These are phyloP conservation scores for Tetragonisca angustula DNA, from an alignment of 2,888 invertebrate species.

Conservation along the genomic window DNA sequence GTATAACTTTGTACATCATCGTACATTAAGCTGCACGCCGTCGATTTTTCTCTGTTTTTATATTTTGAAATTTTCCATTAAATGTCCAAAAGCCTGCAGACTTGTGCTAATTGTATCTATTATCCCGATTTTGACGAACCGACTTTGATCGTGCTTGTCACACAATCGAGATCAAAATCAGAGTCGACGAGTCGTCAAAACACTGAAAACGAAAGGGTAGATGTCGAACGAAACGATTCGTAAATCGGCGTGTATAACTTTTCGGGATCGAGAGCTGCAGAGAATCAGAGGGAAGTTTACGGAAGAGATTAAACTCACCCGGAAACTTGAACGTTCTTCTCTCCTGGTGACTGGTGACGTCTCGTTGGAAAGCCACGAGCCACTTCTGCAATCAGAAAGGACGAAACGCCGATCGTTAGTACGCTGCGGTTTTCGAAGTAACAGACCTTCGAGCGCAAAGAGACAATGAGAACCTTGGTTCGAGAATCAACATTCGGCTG, in stretches of 20 bases:
- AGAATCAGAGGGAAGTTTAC: conserved; percentile 50
- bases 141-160: no score
- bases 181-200: not conserved
- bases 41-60: no score
- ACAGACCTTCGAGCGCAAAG: no score
- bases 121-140: no score
- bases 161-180: no score
- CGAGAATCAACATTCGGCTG: no score
- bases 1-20: no score
- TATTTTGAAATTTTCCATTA: no score
- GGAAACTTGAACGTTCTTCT: conserved; percentile 27
- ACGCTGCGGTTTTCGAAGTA: not conserved
- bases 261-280: conserved; percentile 63
- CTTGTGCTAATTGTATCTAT: no score
- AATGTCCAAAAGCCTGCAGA: no score
- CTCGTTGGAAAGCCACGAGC: not conserved
- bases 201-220: conserved; percentile 34
- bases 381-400: conserved; percentile 51
- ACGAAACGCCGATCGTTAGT: not conserved
- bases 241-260: conserved; percentile 63
- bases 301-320: conserved; percentile 59
- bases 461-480: no score
- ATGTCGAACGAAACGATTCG: conserved; percentile 51
- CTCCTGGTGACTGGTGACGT: conserved; percentile 17
- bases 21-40: no score